These are phyloP conservation scores for Serilophus lunatus DNA, from an alignment of 2,113 vertebrate species.

Conservation along the genomic window DNA sequence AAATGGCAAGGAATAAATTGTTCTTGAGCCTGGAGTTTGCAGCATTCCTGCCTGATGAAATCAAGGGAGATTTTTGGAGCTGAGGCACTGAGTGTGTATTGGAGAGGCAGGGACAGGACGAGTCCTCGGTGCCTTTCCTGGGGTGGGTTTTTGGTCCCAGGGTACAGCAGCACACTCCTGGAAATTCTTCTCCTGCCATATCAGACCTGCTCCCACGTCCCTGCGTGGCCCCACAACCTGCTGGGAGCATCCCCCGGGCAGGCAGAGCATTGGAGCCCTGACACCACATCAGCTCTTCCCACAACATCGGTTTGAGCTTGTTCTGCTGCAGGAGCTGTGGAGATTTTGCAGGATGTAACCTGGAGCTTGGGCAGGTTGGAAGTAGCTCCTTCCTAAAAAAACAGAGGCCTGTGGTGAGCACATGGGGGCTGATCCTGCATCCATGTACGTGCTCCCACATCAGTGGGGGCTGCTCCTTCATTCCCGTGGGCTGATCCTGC, in stretches of 20 bases:
- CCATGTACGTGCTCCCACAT: background rate
- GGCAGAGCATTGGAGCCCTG: rapidly evolving
- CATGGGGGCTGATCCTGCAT: background rate
- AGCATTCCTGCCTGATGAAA: background rate
- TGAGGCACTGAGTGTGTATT: rapidly evolving
- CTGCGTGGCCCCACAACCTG: rapidly evolving
- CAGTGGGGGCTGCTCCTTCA: background rate
- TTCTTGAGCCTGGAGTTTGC: background rate
- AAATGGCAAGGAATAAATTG: background rate
- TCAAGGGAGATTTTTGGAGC: background rate
- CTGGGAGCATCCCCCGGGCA: rapidly evolving
- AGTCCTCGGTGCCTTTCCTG: rapidly evolving
- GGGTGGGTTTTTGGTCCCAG: background rate
- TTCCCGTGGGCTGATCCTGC: rapidly evolving
- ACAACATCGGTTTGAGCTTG: background rate
- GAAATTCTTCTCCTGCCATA: rapidly evolving
- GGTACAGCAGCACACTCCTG: rapidly evolving
- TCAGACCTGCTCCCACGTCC: background rate
- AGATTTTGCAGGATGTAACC: background rate
- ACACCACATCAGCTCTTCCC: background rate
- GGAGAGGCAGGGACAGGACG: background rate
- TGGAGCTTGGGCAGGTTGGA: background rate
- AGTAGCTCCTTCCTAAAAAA: background rate
- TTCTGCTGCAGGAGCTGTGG: background rate
- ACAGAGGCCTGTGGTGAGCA: rapidly evolving